Conservation (phyloP, 1,140 invertebrate species). For the Dendrolimus punctatus region DNA sequence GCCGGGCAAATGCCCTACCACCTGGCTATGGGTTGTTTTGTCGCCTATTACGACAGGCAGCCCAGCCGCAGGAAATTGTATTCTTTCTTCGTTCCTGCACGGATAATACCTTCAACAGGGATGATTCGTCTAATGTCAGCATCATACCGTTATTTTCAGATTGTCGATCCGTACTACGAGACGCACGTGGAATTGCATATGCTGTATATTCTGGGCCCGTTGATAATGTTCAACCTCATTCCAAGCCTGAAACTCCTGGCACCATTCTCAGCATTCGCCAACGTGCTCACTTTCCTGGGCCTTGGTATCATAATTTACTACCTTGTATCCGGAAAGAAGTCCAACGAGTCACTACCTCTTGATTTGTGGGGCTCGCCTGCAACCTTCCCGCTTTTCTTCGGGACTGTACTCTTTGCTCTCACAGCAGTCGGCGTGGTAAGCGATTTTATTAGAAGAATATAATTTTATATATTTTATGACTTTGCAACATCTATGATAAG, state of each 20-base stretch:
- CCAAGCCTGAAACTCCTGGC: constrained; percentile 85
- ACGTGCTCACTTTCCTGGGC: constrained; percentile 80
- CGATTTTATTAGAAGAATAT: too few relatives aligned
- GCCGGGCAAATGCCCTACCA: too few relatives aligned
- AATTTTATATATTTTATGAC: too few relatives aligned
- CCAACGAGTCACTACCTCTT: constrained; percentile 70
- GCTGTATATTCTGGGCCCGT: constrained; percentile 77
- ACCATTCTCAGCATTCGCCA: constrained; percentile 87
- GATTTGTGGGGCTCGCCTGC: constrained; percentile 71
- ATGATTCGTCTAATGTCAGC: background rate
- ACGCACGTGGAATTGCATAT: constrained; percentile 71
- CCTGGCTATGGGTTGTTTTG: too few relatives aligned
- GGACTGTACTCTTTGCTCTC: constrained; percentile 90
- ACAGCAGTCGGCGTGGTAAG: constrained; percentile 91
- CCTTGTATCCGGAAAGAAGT: constrained; percentile 75
- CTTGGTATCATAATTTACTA: constrained; percentile 81
- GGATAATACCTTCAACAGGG: too few relatives aligned
- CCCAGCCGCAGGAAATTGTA: too few relatives aligned
- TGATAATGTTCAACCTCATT: constrained; percentile 82
- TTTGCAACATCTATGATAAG: too few relatives aligned
- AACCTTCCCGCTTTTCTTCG: constrained; percentile 84
- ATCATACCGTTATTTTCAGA: constrained; percentile 24
- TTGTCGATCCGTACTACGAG: constrained; percentile 62
- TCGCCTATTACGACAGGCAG: too few relatives aligned
- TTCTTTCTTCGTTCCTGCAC: too few relatives aligned